Evolutionary conservation across 1,140 invertebrate species (phyloP), one percentile per base, ranked within the genome.

Genomic region (Xylocopa sonorina): DNA sequence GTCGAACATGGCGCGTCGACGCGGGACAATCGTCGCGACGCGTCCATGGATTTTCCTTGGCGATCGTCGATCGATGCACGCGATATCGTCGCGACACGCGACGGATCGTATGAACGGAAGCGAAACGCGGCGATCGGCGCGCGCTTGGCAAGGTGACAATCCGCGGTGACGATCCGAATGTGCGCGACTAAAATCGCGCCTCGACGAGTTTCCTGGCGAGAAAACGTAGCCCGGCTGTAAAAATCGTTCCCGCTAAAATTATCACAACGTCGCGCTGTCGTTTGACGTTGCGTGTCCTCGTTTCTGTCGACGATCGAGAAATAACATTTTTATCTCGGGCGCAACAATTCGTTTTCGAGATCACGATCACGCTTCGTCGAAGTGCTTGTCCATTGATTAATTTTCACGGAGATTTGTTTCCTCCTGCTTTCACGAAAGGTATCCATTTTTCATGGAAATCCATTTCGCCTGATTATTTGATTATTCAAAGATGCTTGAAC

Each of bases 71-170:
- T 1, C 41, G 27, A 29, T n/a, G 29, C n/a, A 29, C 6, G 16
- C 27, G 21, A 58, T 53, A 73, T 46, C 41, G 63, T 21, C 21
- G 12, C 29, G 16, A 2, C 12, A n/a, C 50, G 9, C n/a, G 16
- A 2, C 18, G 29, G 58, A 64, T 41, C 71, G 66, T 81, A 81
- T 69, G 82, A 68, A 73, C 48, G 69, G 82, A 81, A 78, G 78
- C 85, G 58, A 72, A n/a, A 81, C 24, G 32, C 34, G 41, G n/a
- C 60, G 67, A 68, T 74, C 48, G 48, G 71, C 64, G 71, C 62
- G 60, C 51, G 73, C 69, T 82, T 86, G 83, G 83, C 84, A 82
- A 62, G 38, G 53, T 80, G 84, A 86, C 84, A 85, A 55, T 73
- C 27, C 12, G n/a, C n/a, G 5, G 55, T 29, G 55, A 57, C n/a